Percentiles rank a stretch among this genome's conserved stretches.
Conservation (phyloP, 53 echinoderm and acorn worm species). For the Holothuria leucospilota region DNA sequence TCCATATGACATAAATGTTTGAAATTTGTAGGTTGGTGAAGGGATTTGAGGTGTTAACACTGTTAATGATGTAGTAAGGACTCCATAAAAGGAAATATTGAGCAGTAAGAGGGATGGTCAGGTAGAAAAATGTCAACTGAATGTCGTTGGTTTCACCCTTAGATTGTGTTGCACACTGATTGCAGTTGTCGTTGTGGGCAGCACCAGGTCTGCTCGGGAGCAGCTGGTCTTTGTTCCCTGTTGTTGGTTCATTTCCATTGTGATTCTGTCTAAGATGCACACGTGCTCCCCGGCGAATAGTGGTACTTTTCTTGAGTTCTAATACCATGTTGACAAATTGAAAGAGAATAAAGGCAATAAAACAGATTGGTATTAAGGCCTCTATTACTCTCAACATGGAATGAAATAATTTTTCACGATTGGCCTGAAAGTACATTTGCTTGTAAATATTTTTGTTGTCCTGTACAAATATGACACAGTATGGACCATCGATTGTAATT, state of each 20-base stretch:
- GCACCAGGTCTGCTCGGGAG: no score
- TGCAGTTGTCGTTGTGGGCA: no score
- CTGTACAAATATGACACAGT: neutral
- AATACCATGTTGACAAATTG: neutral
- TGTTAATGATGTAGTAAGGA: neutral
- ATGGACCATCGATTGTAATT: neutral
- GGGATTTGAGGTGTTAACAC: neutral
- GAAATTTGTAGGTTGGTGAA: neutral
- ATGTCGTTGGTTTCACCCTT: neutral
- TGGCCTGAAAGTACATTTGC: neutral
- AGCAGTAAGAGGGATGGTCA: neutral
- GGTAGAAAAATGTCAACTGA: neutral
- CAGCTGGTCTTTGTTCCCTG: no score
- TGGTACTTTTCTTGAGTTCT: no score
- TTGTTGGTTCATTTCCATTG: no score
- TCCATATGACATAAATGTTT: neutral
- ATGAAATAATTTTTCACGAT: neutral
- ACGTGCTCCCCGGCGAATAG: no score
- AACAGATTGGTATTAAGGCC: neutral
- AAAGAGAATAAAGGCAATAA: neutral
- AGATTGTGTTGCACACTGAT: no score
- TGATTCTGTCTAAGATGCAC: no score
- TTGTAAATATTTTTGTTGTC: no score
- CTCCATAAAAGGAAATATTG: conserved; percentile 5
- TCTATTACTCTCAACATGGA: neutral